These are phyloP conservation scores for Corythornis cristatus DNA, from an alignment of 2,113 vertebrate species.

Conservation along the genomic window DNA sequence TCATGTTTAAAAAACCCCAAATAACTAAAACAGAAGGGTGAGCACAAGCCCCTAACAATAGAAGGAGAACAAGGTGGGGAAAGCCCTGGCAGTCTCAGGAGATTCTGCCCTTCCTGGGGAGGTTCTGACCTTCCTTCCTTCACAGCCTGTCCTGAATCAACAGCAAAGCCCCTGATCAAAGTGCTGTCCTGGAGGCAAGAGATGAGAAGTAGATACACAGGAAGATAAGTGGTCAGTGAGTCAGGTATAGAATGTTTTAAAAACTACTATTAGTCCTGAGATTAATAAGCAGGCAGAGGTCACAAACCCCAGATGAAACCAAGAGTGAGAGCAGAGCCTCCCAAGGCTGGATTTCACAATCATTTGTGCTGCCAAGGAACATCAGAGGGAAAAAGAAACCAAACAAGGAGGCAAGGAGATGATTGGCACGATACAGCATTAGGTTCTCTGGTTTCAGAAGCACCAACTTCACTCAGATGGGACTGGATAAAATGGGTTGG, in stretches of 20 bases:
- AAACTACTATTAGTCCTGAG: neutral
- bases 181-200: neutral
- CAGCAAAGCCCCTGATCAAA: neutral
- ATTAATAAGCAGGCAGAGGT: neutral
- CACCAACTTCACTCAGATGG: neutral
- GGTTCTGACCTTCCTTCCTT: neutral
- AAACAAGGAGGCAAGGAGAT: neutral
- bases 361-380: neutral
- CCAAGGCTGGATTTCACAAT: neutral
- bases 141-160: neutral
- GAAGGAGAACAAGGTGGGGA: neutral
- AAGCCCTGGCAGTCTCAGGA: neutral
- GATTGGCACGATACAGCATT: fast-evolving
- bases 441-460: neutral
- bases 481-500: neutral
- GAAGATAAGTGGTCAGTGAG: neutral
- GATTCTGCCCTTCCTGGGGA: neutral
- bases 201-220: neutral
- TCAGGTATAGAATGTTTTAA: neutral
- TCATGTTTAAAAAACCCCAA: neutral
- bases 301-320: neutral
- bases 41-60: neutral
- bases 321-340: fast-evolving
- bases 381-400: neutral
- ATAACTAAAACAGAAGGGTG: neutral